Evolutionary conservation across 64 coral and sea anemone genomes (phyloP).

Genomic region (Pocillopora damicornis): DNA sequence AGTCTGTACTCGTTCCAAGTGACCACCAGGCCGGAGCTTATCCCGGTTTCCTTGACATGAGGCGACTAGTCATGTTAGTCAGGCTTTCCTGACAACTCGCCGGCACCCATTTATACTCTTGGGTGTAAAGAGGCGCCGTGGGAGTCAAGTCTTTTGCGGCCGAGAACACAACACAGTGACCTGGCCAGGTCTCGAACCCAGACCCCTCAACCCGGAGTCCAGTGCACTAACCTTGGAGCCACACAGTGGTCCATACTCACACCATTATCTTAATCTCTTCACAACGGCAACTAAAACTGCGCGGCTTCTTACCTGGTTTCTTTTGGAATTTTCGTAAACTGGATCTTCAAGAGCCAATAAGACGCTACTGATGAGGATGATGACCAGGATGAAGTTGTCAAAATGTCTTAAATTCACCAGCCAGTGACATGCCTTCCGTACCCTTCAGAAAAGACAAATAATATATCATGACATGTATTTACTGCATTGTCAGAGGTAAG

Average conservation of each 20-base stretch:
- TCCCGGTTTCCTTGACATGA: neutral
- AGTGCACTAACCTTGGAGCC: neutral
- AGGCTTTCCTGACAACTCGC: neutral
- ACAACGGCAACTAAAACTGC: neutral
- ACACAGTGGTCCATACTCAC: neutral
- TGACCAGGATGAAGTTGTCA: constrained; percentile 85
- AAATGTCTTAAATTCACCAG: constrained; percentile 89
- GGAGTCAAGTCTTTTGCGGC: neutral
- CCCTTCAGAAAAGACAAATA: constrained; percentile 34
- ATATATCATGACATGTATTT: neutral
- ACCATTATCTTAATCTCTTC: neutral
- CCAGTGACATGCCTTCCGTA: constrained; percentile 82
- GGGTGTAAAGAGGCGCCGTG: neutral
- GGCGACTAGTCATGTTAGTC: neutral
- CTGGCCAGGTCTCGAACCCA: neutral
- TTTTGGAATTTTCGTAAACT: constrained; percentile 55
- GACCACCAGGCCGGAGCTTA: neutral
- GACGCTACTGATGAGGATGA: constrained; percentile 85
- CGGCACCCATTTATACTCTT: neutral
- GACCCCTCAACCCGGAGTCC: neutral
- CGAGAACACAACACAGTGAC: neutral
- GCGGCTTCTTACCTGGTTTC: constrained; percentile 45
- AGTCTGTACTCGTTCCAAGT: neutral
- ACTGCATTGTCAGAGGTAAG: neutral
- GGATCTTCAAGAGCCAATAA: constrained; percentile 85